Base-by-base conservation (phyloP, 2,888 invertebrate species). In the Drosophila mimetica region DNA sequence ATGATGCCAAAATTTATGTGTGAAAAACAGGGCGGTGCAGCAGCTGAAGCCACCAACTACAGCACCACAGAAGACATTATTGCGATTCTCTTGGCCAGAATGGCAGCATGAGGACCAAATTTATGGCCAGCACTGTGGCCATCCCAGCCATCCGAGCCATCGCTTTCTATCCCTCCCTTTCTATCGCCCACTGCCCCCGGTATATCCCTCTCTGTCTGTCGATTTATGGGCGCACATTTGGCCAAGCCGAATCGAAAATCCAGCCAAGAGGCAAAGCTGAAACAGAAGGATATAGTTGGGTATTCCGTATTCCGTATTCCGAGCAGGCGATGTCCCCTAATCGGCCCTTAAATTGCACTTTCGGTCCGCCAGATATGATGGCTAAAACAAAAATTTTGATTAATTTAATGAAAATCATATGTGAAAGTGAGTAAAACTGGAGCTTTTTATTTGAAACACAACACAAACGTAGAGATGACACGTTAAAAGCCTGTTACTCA, bases 1-100 rank as follows among this genome's bases (percentile, higher is more conserved):
- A 84, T 84, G 84, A 84, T 84, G 82, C 85, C 77, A 66, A 86
- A 84, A 86, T 84, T 79, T 84, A 76, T 84, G 85, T 84, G 76
- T 74, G 84, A 84, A 76, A 79, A 77, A 71, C 63, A 48, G 60
- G 65, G 65, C 58, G 55, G 46, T 59, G 60, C 48, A 55, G 64
- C 75, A 74, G 55, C 53, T 64, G 65, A 63, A 59, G 54, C 48
- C 55, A 71, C 50, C 50, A 67, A 66, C 55, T 66, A 66, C 66
- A 66, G 55, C 66, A 55, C 66, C 72, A 50, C 72, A 58, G 80
- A 73, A 77, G 77, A 83, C 80, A 79, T 79, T 79, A 79, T 80
- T 79, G 84, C 81, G 74, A 72, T 58, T 69, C 69, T 67, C 58
- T 69, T 58, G 69, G 69, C 59, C 52, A 36, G 34, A 57, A 57